Conservation (phyloP, 2,113 vertebrate species). For the Isurus oxyrinchus region DNA sequence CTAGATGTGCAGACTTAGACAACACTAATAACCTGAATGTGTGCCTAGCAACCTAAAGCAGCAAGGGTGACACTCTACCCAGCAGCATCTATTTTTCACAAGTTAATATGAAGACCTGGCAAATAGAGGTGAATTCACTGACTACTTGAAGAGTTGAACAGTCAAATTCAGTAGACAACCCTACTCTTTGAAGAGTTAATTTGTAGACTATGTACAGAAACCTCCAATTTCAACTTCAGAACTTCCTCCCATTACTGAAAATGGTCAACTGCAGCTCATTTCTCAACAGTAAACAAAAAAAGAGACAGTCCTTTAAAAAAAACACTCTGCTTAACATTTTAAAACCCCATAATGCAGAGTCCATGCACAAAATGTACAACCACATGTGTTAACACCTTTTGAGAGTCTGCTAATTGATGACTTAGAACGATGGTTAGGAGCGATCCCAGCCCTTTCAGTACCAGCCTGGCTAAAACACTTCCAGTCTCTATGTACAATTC, state of each 20-base stretch:
- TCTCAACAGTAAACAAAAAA: not conserved
- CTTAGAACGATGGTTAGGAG: not conserved
- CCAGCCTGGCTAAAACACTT: not conserved
- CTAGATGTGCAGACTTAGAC: not conserved
- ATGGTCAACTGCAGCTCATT: not conserved
- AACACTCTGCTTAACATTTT: not conserved
- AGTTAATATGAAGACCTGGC: not conserved
- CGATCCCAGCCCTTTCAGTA: not conserved
- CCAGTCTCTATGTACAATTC: not conserved
- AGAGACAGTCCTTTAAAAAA: not conserved
- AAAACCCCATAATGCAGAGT: not conserved
- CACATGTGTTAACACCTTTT: too few relatives aligned
- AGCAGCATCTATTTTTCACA: not conserved
- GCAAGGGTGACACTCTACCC: not conserved
- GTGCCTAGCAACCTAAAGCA: constrained; percentile 14
- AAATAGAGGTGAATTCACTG: not conserved
- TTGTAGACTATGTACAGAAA: not conserved
- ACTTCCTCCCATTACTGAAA: not conserved
- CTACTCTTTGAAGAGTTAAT: not conserved
- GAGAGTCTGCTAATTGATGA: not conserved
- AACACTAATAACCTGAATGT: not conserved
- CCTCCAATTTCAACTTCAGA: not conserved
- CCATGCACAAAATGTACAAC: constrained; percentile 7
- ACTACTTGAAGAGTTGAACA: not conserved
- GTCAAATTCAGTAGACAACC: not conserved